Percentiles rank a stretch among this genome's conserved stretches.
Conservation (phyloP, 2,888 invertebrate genomes). For the Heterodera filipjevi region DNA sequence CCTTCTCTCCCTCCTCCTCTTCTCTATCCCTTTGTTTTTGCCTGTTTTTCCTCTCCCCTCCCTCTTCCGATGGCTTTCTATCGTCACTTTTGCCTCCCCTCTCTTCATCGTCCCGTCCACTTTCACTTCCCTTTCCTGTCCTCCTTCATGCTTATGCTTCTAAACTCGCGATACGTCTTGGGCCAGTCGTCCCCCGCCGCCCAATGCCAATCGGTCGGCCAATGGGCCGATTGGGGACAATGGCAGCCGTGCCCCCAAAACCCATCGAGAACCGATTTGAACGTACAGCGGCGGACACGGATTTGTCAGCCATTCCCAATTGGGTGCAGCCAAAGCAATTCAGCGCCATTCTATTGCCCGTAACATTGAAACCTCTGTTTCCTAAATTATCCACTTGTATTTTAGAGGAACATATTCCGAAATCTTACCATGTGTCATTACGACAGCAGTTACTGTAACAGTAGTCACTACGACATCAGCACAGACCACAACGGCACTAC, state of each 20-base stretch:
- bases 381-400: not conserved
- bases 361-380: not conserved
- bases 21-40: not conserved
- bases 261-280: not conserved
- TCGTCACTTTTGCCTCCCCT: too few relatives aligned
- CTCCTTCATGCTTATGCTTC: not conserved
- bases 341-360: slow-evolving; percentile 22
- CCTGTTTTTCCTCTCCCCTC: not conserved
- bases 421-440: slow-evolving; percentile 1
- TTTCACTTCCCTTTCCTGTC: not conserved
- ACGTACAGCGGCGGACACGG: slow-evolving; percentile 24
- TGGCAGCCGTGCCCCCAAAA: slow-evolving; percentile 21
- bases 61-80: not conserved
- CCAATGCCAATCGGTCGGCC: slow-evolving; percentile 12
- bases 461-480: not conserved
- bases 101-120: not conserved
- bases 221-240: slow-evolving; percentile 24
- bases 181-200: not conserved
- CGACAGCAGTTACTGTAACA: not conserved
- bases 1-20: too few relatives aligned
- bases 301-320: slow-evolving; percentile 5
- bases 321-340: not conserved
- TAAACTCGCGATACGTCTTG: not conserved
- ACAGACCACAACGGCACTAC: not conserved
- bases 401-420: slow-evolving; percentile 22